A percentile compares a stretch with the other conserved stretches of the same genome.
Conservation (phyloP, 2,888 invertebrate genomes). For the Drosophila quinaria region DNA sequence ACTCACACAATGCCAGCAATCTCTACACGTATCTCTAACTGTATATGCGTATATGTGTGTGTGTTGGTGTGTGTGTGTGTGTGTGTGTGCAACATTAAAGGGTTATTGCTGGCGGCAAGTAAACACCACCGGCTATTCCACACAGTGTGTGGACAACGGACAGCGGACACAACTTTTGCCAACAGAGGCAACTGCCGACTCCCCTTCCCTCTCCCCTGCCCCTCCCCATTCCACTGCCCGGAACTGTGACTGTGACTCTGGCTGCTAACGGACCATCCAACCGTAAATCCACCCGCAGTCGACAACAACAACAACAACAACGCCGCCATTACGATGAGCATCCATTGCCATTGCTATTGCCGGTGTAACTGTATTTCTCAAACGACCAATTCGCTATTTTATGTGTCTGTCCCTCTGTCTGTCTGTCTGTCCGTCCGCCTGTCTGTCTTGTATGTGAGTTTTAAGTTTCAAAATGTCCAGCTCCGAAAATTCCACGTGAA, state of each 20-base stretch:
- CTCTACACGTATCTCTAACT: constrained; percentile 21
- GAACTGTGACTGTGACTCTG: constrained; percentile 19
- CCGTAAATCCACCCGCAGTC: constrained; percentile 74
- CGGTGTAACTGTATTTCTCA: constrained; percentile 45
- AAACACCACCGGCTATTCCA: constrained; percentile 83
- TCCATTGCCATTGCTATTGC: constrained; percentile 44
- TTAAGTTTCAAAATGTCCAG: constrained; percentile 38
- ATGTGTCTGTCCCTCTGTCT: constrained; percentile 26
- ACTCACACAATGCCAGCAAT: constrained; percentile 41
- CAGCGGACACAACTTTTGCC: constrained; percentile 26
- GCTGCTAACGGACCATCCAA: constrained; percentile 60
- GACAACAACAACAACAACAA: constrained; percentile 12
- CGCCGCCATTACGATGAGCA: constrained; percentile 66
- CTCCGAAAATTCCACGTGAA: constrained; percentile 26
- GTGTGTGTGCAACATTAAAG: constrained; percentile 57
- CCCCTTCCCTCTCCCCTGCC: background rate
- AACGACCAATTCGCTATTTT: constrained; percentile 30
- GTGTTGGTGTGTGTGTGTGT: constrained; percentile 23
- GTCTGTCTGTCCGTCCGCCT: constrained; percentile 2
- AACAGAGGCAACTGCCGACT: constrained; percentile 32
- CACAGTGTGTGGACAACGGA: constrained; percentile 52
- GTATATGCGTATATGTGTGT: constrained; percentile 20
- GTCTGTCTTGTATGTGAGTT: constrained; percentile 20
- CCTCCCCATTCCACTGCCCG: background rate
- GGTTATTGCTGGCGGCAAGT: constrained; percentile 82